A percentile compares a stretch with the other conserved stretches of the same genome.
phyloP scores from a whole-genome alignment of 2,797 vertebrate species.

The Tenualosa ilisha region DNA sequence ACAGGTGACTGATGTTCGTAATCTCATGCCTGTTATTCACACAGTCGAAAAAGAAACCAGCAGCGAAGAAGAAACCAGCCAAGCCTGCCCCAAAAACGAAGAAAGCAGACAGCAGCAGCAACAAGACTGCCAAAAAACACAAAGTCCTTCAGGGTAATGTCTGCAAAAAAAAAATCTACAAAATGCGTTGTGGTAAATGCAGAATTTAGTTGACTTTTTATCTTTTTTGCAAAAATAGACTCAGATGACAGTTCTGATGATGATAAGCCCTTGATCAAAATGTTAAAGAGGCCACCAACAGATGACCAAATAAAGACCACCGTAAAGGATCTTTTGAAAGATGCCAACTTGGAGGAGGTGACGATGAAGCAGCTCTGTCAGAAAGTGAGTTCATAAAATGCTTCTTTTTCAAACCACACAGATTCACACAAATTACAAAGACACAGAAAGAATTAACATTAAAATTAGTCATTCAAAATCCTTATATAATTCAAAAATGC shows the following conservation, averaged over 20 bases:
- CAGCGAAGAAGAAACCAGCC: constrained; percentile 62
- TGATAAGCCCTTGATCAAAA: constrained; percentile 91
- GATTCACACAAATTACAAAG: not conserved
- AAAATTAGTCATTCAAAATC: no score
- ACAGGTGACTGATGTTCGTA: not conserved
- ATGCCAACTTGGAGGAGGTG: constrained; percentile 89
- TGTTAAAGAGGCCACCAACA: constrained; percentile 85
- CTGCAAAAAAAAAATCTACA: no score
- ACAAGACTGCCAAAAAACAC: constrained; percentile 77
- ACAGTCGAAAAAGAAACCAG: constrained; percentile 82
- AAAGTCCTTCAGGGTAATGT: constrained; percentile 67
- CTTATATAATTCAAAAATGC: no score
- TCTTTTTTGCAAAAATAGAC: not conserved
- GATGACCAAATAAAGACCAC: constrained; percentile 88
- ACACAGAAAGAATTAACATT: not conserved
- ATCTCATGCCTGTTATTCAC: not conserved
- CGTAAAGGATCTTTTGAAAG: constrained; percentile 84
- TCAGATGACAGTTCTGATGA: constrained; percentile 89
- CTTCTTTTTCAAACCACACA: not conserved
- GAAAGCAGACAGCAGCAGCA: constrained; percentile 95
- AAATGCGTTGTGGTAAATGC: not conserved
- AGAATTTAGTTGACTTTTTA: not conserved
- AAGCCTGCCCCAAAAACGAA: constrained; percentile 83
- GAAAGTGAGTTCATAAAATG: constrained; percentile 70
- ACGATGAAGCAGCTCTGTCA: constrained; percentile 98